Percentiles rank a stretch among this genome's conserved stretches.
These are phyloP conservation scores for Bombus pascuorum DNA, from an alignment of 1,140 invertebrate species.

Conservation along the genomic window DNA sequence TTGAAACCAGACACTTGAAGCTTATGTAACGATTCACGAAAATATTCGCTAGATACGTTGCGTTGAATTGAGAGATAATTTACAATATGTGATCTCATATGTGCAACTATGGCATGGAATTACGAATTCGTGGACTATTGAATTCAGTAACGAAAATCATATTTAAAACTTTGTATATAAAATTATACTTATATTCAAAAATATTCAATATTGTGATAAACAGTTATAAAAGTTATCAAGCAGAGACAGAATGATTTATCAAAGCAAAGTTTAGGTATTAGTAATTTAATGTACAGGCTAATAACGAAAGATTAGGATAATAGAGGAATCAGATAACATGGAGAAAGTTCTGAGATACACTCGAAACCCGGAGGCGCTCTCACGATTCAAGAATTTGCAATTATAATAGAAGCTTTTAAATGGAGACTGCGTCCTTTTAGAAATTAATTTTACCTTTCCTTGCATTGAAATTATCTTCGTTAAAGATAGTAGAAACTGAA, in stretches of 20 bases:
- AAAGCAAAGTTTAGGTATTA: not conserved
- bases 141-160: too few species aligned
- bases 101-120: not conserved
- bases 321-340: not conserved
- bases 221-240: not conserved
- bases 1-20: too few species aligned
- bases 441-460: not conserved
- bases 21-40: not conserved
- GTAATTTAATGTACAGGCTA: not conserved
- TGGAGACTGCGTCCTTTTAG: not conserved
- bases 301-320: constrained; percentile 8
- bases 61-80: not conserved
- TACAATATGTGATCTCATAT: not conserved
- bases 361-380: too few species aligned
- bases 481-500: not conserved
- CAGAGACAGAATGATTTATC: not conserved
- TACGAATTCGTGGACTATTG: too few species aligned
- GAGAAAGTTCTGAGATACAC: not conserved
- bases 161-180: too few species aligned
- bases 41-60: not conserved
- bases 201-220: too few species aligned
- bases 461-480: not conserved
- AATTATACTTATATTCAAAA: too few species aligned
- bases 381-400: not conserved
- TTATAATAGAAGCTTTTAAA: not conserved